These are phyloP conservation scores for Yponomeuta malinellus DNA, from an alignment of 2,888 invertebrate genomes.

Conservation along the genomic window DNA sequence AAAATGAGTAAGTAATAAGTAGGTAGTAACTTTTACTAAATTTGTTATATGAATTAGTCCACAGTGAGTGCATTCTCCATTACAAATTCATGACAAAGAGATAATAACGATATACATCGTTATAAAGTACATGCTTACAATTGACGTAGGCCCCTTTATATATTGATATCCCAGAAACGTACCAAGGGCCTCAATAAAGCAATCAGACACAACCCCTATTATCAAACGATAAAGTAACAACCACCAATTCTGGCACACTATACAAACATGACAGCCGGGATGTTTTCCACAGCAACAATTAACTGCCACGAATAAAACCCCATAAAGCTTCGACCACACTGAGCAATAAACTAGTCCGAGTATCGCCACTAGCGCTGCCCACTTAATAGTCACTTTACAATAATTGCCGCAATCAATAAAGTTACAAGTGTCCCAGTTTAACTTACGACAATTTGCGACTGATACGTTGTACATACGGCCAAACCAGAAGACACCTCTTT, in stretches of 20 bases:
- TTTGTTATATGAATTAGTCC: too few relatives aligned
- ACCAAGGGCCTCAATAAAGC: conserved; percentile 5
- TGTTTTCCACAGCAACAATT: conserved; percentile 17
- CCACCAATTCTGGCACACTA: conserved; percentile 6
- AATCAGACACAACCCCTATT: neutral
- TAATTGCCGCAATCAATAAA: conserved; percentile 43
- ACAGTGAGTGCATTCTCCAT: too few relatives aligned
- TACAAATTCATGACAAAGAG: too few relatives aligned
- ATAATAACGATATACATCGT: too few relatives aligned
- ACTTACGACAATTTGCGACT: conserved; percentile 25
- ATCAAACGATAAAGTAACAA: conserved; percentile 6
- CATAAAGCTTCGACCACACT: conserved; percentile 49
- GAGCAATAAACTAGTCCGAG: conserved; percentile 48
- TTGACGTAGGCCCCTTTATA: neutral
- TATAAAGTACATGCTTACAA: too few relatives aligned
- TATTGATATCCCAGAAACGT: neutral
- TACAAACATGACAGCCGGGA: neutral
- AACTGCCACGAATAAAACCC: conserved; percentile 32
- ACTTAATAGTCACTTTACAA: conserved; percentile 49
- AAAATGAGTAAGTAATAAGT: too few relatives aligned
- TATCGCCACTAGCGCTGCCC: conserved; percentile 45
- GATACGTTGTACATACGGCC: neutral
- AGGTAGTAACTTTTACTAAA: too few relatives aligned
- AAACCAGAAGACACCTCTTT: neutral
- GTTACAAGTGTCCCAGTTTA: conserved; percentile 28